phyloP scores from a whole-genome alignment of 2,113 vertebrate species.

The Spheniscus mendiculus region DNA sequence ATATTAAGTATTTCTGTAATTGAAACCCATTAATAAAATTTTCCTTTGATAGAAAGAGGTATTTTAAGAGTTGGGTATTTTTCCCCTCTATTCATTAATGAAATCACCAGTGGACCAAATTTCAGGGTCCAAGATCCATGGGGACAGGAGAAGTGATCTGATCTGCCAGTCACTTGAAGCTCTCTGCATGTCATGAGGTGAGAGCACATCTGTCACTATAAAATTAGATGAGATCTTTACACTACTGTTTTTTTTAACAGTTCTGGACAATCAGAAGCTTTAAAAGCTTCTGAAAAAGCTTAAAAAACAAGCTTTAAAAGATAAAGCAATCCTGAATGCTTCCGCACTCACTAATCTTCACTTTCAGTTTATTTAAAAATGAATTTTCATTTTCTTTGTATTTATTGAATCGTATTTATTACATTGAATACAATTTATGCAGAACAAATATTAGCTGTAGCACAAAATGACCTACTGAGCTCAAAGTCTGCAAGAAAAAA shows the following conservation, averaged over 20 bases:
- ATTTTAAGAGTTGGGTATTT: not conserved
- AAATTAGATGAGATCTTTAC: not conserved
- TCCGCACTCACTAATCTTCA: not conserved
- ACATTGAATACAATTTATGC: not conserved
- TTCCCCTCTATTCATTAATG: not conserved
- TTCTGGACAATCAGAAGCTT: not conserved
- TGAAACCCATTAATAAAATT: not conserved
- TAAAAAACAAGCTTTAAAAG: not conserved
- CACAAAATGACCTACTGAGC: not conserved
- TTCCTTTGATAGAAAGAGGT: not conserved
- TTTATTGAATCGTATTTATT: not conserved
- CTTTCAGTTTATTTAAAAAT: not conserved
- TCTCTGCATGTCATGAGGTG: not conserved
- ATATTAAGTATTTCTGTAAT: not conserved
- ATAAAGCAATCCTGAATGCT: not conserved
- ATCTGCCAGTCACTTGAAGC: not conserved
- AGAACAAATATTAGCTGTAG: conserved; percentile 5
- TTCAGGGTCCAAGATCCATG: not conserved
- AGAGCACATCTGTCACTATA: not conserved
- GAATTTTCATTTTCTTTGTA: not conserved
- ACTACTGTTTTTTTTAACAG: not conserved
- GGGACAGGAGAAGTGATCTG: not conserved
- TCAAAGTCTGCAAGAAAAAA: not conserved
- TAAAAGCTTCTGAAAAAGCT: too few relatives aligned
- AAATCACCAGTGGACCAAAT: not conserved